Conservation (phyloP, 2,113 vertebrate species). For the Entelurus aequoreus region DNA sequence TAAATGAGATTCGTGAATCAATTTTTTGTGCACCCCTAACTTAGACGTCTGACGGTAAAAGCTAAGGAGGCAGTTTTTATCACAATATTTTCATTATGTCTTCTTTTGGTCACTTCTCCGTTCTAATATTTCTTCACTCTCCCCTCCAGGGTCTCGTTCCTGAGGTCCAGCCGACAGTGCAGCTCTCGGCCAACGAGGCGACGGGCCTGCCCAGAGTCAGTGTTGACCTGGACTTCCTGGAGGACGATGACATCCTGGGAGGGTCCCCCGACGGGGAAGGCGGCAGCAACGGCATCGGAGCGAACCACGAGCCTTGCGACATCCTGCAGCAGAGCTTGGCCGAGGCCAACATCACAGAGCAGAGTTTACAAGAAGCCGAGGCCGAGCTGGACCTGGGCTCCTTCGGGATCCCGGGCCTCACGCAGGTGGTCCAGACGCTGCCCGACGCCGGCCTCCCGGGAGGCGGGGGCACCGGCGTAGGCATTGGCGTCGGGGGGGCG, state of each 20-base stretch:
- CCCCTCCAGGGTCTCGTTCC: slow-evolving; percentile 81
- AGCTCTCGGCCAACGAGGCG: slow-evolving; percentile 75
- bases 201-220: slow-evolving; percentile 76
- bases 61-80: too few species aligned
- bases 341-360: slow-evolving; percentile 96
- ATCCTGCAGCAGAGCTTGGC: slow-evolving; percentile 96
- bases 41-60: too few species aligned
- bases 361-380: slow-evolving; percentile 88
- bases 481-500: slow-evolving; percentile 71
- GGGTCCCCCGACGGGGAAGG: slow-evolving; percentile 72
- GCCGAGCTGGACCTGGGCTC: slow-evolving; percentile 90
- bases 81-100: background rate
- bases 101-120: slow-evolving; percentile 15
- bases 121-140: slow-evolving; percentile 1
- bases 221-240: slow-evolving; percentile 93
- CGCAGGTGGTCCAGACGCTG: slow-evolving; percentile 82
- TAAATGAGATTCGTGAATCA: too few species aligned
- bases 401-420: slow-evolving; percentile 85
- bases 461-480: slow-evolving; percentile 60
- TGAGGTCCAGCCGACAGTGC: slow-evolving; percentile 80
- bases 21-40: too few species aligned
- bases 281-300: slow-evolving; percentile 71
- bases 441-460: slow-evolving; percentile 74
- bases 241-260: slow-evolving; percentile 90
- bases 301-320: slow-evolving; percentile 86